These are phyloP conservation scores for Halictus quadricinctus DNA, from an alignment of 2,888 invertebrate genomes.

Conservation along the genomic window DNA sequence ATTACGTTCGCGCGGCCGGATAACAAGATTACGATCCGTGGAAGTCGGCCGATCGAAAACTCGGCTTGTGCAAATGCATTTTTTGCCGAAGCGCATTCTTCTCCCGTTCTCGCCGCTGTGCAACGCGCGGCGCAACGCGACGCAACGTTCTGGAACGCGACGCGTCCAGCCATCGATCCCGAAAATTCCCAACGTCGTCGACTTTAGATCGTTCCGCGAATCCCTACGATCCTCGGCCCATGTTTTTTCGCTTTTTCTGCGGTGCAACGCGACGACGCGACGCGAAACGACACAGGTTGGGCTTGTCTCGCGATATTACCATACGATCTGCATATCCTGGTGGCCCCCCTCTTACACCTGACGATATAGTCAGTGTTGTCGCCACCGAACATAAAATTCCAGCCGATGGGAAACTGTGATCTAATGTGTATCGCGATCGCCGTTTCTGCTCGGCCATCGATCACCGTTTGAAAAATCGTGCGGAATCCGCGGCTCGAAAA, in stretches of 20 bases:
- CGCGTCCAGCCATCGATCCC: constrained; percentile 39
- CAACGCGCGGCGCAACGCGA: background rate
- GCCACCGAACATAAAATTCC: constrained; percentile 48
- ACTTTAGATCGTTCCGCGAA: constrained; percentile 30
- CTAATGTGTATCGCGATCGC: constrained; percentile 23
- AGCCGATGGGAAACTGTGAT: constrained; percentile 23
- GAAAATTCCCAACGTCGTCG: constrained; percentile 44
- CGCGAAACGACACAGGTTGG: constrained; percentile 69
- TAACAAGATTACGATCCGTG: constrained; percentile 45
- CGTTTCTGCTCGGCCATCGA: constrained; percentile 7
- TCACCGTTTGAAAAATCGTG: background rate
- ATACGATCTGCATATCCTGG: constrained; percentile 80
- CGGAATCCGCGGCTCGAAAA: background rate
- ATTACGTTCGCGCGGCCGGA: constrained; percentile 26
- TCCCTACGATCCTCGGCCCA: constrained; percentile 28
- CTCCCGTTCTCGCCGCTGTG: background rate
- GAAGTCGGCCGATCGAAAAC: constrained; percentile 25
- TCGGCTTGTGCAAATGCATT: constrained; percentile 17
- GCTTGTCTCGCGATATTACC: constrained; percentile 77
- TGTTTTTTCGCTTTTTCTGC: constrained; percentile 16
- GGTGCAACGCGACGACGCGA: constrained; percentile 35
- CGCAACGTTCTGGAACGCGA: background rate
- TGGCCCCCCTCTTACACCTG: constrained; percentile 32
- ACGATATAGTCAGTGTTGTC: constrained; percentile 53
- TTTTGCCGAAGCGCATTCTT: constrained; percentile 28